Conservation (phyloP, 2,113 vertebrate genomes). For the Ptilorrhoa leucosticta region DNA sequence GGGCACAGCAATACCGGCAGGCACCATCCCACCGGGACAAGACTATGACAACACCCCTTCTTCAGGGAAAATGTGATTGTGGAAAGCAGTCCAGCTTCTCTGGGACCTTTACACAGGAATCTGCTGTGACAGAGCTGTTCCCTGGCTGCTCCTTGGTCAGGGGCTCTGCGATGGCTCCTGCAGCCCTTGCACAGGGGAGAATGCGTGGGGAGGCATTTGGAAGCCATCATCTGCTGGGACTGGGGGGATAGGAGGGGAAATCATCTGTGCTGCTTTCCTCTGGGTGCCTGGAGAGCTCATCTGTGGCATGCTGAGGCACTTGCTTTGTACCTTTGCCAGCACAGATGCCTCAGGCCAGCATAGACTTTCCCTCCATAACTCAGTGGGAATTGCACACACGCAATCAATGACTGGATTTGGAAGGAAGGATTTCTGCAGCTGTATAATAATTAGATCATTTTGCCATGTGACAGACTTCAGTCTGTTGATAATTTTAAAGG, state of each 20-base stretch:
- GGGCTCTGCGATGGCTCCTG: neutral
- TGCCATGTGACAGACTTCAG: neutral
- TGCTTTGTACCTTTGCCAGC: conserved; percentile 5
- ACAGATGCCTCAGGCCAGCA: neutral
- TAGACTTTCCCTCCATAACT: neutral
- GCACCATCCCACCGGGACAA: neutral
- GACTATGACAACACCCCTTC: neutral
- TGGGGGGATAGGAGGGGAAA: neutral
- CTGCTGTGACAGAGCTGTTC: neutral
- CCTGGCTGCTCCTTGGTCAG: neutral
- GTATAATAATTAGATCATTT: neutral
- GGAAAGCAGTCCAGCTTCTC: neutral
- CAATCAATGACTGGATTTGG: neutral
- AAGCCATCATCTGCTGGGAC: neutral
- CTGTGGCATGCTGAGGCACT: neutral
- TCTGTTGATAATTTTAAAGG: neutral
- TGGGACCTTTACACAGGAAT: neutral
- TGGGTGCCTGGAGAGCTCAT: neutral
- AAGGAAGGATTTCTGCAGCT: neutral
- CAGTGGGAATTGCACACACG: neutral
- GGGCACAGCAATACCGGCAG: accelerated
- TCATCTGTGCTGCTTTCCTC: neutral
- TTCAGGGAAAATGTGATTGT: neutral
- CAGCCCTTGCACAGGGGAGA: neutral
- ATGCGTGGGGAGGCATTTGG: accelerated